Percentiles rank a stretch among this genome's conserved stretches.
These are phyloP conservation scores for Tenebrosternarchus preto DNA, from an alignment of 2,113 vertebrate genomes.

Conservation along the genomic window DNA sequence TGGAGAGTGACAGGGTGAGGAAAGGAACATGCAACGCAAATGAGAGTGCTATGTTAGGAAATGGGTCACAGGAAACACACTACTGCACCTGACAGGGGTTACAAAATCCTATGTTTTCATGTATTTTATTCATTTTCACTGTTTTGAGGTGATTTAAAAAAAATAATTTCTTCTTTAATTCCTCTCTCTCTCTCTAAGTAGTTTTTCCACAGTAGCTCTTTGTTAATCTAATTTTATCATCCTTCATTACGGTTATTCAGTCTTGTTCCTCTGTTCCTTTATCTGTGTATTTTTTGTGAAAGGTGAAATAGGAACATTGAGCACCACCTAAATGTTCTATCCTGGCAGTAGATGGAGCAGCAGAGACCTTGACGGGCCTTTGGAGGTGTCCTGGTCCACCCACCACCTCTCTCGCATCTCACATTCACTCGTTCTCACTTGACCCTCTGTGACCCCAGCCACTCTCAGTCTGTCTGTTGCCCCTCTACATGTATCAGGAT, in stretches of 20 bases:
- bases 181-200: background rate
- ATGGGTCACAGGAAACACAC: slow-evolving; percentile 70
- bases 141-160: background rate
- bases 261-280: background rate
- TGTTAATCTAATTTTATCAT: slow-evolving; percentile 21
- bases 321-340: slow-evolving; percentile 40
- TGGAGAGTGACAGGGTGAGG: slow-evolving; percentile 49
- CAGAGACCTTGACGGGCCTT: slow-evolving; percentile 50
- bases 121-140: background rate
- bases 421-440: slow-evolving; percentile 27
- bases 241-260: slow-evolving; percentile 20
- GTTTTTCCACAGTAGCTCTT: background rate
- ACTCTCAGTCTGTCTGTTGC: background rate
- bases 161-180: slow-evolving; percentile 53
- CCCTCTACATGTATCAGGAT: background rate
- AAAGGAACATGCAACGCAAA: slow-evolving; percentile 66
- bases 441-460: background rate
- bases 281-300: slow-evolving; percentile 19
- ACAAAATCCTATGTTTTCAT: background rate
- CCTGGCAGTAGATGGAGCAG: slow-evolving; percentile 48
- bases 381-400: slow-evolving; percentile 23
- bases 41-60: slow-evolving; percentile 69
- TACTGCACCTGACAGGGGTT: slow-evolving; percentile 38
- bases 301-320: slow-evolving; percentile 34
- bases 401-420: slow-evolving; percentile 28